Conservation (phyloP, 1,140 invertebrate genomes). For the Drosophila virilis region DNA sequence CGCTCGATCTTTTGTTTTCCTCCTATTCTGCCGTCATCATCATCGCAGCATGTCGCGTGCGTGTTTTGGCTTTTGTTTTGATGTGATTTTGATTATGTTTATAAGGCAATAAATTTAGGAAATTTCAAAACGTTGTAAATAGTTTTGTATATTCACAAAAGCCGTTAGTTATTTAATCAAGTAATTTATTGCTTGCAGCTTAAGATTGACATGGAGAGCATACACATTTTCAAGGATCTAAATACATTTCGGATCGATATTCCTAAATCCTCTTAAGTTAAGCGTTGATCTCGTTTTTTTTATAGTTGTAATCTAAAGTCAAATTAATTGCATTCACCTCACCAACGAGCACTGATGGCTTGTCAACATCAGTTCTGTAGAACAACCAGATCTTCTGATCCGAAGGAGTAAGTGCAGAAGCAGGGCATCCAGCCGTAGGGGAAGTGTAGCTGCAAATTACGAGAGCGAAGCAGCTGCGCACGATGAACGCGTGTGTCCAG, state of each 20-base stretch:
- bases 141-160: slow-evolving; percentile 48
- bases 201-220: background rate
- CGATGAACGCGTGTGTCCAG: slow-evolving; percentile 12
- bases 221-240: slow-evolving; percentile 11
- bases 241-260: slow-evolving; percentile 30
- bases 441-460: slow-evolving; percentile 29
- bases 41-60: slow-evolving; percentile 56
- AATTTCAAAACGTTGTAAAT: slow-evolving; percentile 35
- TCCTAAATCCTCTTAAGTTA: slow-evolving; percentile 41
- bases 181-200: slow-evolving; percentile 60
- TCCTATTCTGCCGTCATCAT: slow-evolving; percentile 52
- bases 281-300: slow-evolving; percentile 29
- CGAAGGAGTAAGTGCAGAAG: background rate
- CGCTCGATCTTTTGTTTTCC: slow-evolving; percentile 37
- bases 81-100: slow-evolving; percentile 79
- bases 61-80: slow-evolving; percentile 59
- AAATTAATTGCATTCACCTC: slow-evolving; percentile 37
- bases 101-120: slow-evolving; percentile 63
- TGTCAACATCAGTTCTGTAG: slow-evolving; percentile 1
- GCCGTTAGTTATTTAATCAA: slow-evolving; percentile 43
- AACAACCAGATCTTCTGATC: background rate
- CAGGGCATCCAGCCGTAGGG: background rate
- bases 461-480: slow-evolving; percentile 53
- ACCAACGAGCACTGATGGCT: background rate
- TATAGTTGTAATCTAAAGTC: slow-evolving; percentile 21